Percentiles rank a stretch among this genome's conserved stretches.
These are phyloP conservation scores for Sardina pilchardus DNA, from an alignment of 2,113 vertebrate species.

Conservation along the genomic window DNA sequence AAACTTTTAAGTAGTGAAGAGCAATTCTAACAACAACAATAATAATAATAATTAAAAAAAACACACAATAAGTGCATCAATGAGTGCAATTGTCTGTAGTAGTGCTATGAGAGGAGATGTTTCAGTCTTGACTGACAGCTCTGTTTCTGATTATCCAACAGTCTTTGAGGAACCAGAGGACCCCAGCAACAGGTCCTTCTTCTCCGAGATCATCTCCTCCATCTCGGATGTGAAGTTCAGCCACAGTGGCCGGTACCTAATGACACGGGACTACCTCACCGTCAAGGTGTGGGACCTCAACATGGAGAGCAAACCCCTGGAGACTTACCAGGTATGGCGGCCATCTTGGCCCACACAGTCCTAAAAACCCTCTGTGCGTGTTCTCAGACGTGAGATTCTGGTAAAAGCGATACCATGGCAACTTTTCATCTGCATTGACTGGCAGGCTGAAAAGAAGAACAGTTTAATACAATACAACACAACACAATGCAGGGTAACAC, in stretches of 20 bases:
- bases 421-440: neutral
- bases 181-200: conserved; percentile 86
- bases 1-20: no score
- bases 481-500: neutral
- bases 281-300: conserved; percentile 90
- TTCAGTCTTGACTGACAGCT: neutral
- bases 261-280: conserved; percentile 89
- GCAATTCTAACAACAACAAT: no score
- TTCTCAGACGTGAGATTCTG: neutral
- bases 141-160: conserved; percentile 43
- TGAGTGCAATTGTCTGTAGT: no score
- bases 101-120: no score
- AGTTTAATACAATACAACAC: neutral
- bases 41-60: no score
- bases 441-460: neutral
- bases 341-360: neutral
- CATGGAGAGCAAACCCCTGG: conserved; percentile 87
- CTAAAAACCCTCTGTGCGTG: neutral
- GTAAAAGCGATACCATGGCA: neutral
- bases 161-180: conserved; percentile 90
- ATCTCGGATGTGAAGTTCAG: conserved; percentile 91
- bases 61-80: no score
- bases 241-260: conserved; percentile 87
- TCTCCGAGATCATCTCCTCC: conserved; percentile 91
- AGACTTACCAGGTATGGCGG: conserved; percentile 83